These are phyloP conservation scores for Sebastes itinus DNA, from an alignment of 2,797 vertebrate genomes.

Conservation along the genomic window DNA sequence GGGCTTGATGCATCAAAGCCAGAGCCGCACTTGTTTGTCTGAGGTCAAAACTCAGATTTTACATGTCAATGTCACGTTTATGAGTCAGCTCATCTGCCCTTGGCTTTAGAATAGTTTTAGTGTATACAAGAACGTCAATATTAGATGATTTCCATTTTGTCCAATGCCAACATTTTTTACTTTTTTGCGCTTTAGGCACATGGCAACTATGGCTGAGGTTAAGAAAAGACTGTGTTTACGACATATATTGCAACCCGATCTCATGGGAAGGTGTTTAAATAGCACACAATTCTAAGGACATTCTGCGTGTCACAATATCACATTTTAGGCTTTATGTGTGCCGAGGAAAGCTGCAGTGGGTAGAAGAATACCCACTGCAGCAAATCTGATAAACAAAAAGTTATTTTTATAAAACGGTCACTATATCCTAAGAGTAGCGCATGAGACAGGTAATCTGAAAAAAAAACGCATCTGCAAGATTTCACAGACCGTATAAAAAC, in stretches of 20 bases:
- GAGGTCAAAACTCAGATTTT: neutral
- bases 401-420: too few species aligned
- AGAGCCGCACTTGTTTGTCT: neutral
- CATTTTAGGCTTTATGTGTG: too few species aligned
- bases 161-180: neutral
- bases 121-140: neutral
- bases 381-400: too few species aligned
- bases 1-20: neutral
- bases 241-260: neutral
- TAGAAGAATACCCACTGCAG: too few species aligned
- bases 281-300: too few species aligned
- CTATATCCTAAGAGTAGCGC: too few species aligned
- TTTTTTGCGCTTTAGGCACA: neutral
- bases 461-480: too few species aligned
- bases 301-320: too few species aligned
- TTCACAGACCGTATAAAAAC: too few species aligned
- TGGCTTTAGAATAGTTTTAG: neutral
- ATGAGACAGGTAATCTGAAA: too few species aligned
- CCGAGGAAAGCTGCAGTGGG: too few species aligned
- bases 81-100: neutral
- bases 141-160: neutral
- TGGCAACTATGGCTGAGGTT: neutral
- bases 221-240: neutral
- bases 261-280: too few species aligned
- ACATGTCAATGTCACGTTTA: neutral